A percentile compares a stretch with the other conserved stretches of the same genome.
phyloP scores from a whole-genome alignment of 2,797 vertebrate genomes.

The Sebastes oblongus region DNA sequence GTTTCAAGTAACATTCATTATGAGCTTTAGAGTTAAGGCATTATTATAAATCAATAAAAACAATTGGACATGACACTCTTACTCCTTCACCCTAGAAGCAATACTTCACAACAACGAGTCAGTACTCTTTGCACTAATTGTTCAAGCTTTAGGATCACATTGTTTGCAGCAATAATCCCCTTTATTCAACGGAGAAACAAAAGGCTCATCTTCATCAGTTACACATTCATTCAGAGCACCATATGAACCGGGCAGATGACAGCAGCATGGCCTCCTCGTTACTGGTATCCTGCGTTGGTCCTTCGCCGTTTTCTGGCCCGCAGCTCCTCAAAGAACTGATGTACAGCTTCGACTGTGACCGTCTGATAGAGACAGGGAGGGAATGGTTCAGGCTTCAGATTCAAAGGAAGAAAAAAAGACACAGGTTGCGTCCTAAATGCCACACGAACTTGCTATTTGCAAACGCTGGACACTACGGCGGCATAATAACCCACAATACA shows the following conservation, averaged over 20 bases:
- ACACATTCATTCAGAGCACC: conserved; percentile 27
- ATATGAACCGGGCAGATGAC: conserved; percentile 6
- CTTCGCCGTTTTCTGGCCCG: conserved; percentile 65
- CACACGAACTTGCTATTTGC: too few relatives aligned
- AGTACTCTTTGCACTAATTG: not conserved
- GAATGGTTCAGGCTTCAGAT: not conserved
- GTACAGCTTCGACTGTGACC: conserved; percentile 72
- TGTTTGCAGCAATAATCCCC: conserved; percentile 30
- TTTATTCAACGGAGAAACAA: conserved; percentile 31
- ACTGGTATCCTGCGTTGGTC: conserved; percentile 53
- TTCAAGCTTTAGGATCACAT: conserved; percentile 37
- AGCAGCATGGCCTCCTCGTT: conserved; percentile 4
- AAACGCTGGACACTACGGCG: too few relatives aligned
- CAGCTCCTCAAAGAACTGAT: conserved; percentile 74
- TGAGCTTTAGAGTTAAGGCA: conserved; percentile 39
- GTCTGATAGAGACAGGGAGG: conserved; percentile 51
- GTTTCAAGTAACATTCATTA: conserved; percentile 40
- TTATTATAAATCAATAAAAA: conserved; percentile 6
- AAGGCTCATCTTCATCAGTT: not conserved
- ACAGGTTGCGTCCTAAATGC: too few relatives aligned
- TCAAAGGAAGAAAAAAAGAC: not conserved
- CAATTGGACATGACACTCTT: not conserved
- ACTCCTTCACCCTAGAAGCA: not conserved
- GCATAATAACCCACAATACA: too few relatives aligned
- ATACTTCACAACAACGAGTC: not conserved